Evolutionary conservation across 92 coral and sea anemone species (phyloP).

Genomic region (Chrysogorgia sp.): DNA sequence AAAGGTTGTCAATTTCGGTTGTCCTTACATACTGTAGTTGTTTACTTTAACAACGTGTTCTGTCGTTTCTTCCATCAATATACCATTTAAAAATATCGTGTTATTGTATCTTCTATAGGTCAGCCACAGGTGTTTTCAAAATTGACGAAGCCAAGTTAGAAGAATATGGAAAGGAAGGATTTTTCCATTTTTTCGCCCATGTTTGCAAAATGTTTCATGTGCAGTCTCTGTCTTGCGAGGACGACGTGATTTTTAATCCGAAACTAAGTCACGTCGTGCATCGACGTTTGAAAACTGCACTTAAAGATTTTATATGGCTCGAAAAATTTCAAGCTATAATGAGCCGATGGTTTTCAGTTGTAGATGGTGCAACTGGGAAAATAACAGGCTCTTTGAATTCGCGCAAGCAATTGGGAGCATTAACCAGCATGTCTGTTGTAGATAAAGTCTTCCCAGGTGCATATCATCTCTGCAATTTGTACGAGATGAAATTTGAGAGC

Average conservation of each 20-base stretch:
- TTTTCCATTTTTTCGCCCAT: background rate
- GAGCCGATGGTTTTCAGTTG: background rate
- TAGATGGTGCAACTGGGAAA: background rate
- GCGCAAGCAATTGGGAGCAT: background rate
- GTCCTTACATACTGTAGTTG: background rate
- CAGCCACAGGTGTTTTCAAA: background rate
- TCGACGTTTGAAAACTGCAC: background rate
- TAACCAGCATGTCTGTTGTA: slow-evolving; percentile 1
- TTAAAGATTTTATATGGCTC: background rate
- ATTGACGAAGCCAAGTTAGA: slow-evolving; percentile 1
- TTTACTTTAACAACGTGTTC: background rate
- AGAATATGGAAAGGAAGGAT: slow-evolving; percentile 9
- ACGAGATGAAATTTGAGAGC: slow-evolving; percentile 6
- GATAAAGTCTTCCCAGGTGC: background rate
- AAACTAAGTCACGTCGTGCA: slow-evolving; percentile 1
- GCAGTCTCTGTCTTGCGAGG: background rate
- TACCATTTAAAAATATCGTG: background rate
- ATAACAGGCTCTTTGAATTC: background rate
- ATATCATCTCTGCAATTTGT: background rate
- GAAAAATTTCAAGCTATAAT: background rate
- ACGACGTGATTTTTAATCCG: background rate
- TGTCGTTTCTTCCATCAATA: background rate
- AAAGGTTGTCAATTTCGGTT: slow-evolving; percentile 5
- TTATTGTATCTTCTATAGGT: background rate
- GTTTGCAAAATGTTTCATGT: background rate